Evolutionary conservation across 1,140 invertebrate genomes (phyloP).

Genomic region (Brachionus paranguensis): DNA sequence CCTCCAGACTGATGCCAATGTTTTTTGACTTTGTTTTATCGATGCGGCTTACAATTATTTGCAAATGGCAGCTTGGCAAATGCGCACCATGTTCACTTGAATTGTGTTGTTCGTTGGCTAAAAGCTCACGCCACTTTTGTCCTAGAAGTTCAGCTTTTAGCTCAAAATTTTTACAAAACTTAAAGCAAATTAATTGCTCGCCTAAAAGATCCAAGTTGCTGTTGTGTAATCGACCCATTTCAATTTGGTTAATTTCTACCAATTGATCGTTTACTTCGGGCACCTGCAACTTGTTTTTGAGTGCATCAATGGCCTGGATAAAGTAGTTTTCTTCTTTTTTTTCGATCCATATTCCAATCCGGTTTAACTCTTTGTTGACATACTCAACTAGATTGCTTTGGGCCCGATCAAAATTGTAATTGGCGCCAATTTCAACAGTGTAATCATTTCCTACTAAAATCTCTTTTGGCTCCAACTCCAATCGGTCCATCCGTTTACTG

Average conservation of each 20-base stretch:
- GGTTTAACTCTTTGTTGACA: not conserved
- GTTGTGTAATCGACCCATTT: not conserved
- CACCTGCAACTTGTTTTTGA: not conserved
- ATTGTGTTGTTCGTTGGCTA: not conserved
- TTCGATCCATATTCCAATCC: not conserved
- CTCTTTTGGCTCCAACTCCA: not conserved
- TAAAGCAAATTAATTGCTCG: not conserved
- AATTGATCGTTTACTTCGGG: not conserved
- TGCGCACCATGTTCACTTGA: not conserved
- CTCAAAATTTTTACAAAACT: not conserved
- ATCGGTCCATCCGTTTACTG: not conserved
- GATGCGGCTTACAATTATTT: slow-evolving; percentile 12
- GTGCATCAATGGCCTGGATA: not conserved
- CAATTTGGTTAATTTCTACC: not conserved
- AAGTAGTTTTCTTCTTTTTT: not conserved
- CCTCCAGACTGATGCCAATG: slow-evolving; percentile 88
- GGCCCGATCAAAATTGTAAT: not conserved
- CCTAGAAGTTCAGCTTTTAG: not conserved
- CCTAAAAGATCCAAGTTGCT: not conserved
- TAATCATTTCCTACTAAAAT: not conserved
- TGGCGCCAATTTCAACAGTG: not conserved
- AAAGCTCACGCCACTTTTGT: not conserved
- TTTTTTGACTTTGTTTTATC: slow-evolving; percentile 49
- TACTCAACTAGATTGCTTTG: not conserved
- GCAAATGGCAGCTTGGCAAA: not conserved